Evolutionary conservation across 2,888 invertebrate genomes (phyloP).

Genomic region (Punctoribates punctum): DNA sequence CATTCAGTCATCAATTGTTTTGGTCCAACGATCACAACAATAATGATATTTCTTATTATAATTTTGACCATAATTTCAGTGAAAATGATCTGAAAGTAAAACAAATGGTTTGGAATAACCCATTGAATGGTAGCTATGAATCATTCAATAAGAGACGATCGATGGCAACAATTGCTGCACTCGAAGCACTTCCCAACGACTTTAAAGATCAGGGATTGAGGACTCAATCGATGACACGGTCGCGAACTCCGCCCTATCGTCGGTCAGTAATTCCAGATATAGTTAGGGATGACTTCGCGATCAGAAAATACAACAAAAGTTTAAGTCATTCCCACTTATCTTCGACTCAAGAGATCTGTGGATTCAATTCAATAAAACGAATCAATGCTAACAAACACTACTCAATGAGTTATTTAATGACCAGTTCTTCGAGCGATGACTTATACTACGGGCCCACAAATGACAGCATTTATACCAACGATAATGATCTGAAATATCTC

Average conservation of each 20-base stretch:
- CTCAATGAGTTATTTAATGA: conserved; percentile 19
- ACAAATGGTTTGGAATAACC: not conserved
- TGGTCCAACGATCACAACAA: not conserved
- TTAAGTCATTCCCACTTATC: conserved; percentile 26
- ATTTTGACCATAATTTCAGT: not conserved
- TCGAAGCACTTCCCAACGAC: conserved; percentile 5
- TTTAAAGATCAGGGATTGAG: not conserved
- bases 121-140: not conserved
- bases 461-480: not conserved
- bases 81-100: conserved; percentile 18
- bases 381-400: conserved; percentile 18
- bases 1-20: conserved; percentile 54
- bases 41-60: not conserved
- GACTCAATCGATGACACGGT: conserved; percentile 23
- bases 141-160: conserved; percentile 34
- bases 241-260: conserved; percentile 51
- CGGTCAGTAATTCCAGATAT: conserved; percentile 62
- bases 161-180: conserved; percentile 14
- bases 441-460: not conserved
- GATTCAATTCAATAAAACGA: conserved; percentile 8
- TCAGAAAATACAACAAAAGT: conserved; percentile 43
- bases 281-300: conserved; percentile 73
- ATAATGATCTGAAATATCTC: conserved; percentile 15
- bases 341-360: not conserved
- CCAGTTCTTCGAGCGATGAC: conserved; percentile 6